Evolutionary conservation across 64 coral and sea anemone genomes (phyloP), one percentile per base, ranked within the genome.

Genomic region (Anthopleura sola): DNA sequence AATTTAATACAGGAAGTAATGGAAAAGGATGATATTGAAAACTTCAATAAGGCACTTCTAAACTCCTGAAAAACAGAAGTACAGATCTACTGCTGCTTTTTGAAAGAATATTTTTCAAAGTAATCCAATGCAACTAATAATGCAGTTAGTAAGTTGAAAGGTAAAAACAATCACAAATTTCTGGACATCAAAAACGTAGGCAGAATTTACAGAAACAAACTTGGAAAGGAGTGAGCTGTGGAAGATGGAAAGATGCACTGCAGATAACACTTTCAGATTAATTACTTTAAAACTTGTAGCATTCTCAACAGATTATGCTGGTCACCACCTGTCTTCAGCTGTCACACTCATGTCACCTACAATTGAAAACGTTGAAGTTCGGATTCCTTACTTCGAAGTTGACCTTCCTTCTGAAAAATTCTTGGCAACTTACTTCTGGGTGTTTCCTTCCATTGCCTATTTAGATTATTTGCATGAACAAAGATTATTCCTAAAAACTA

Each of bases 391-490:
- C 36, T 23, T 90, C 2, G 83, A 10, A 1, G 54, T 90, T 15
- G 46, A 54, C 32, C 58, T 78, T 46, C 48, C 64, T n/a, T 82
- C 77, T 50, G 83, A 90, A 24, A 50, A n/a, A 8, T 90, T 68
- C 84, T 17, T 90, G 84, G 82, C 88, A 18, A 82, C 88, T 44
- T 90, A 90, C 71, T 90, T 85, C 46, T 90, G 88, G 88, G 24
- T 29, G 36, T 81, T 85, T 10, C 80, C 88, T 37, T 71, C 55
- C 24, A 90, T 90, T 78, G 81, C 69, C 3, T 85, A 85, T 32
- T n/a, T 37, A 24, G 83, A 90, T 37, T 85, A 54, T 79, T 66
- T 76, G n/a, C 83, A 90, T 24, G 21, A 55, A 79, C 29, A 82
- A 17, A 39, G 88, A 18, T n/a, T 68, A 14, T 62, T 90, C 38